phyloP scores from a whole-genome alignment of 1,140 invertebrate species.

The Mesaphorura yosii region DNA sequence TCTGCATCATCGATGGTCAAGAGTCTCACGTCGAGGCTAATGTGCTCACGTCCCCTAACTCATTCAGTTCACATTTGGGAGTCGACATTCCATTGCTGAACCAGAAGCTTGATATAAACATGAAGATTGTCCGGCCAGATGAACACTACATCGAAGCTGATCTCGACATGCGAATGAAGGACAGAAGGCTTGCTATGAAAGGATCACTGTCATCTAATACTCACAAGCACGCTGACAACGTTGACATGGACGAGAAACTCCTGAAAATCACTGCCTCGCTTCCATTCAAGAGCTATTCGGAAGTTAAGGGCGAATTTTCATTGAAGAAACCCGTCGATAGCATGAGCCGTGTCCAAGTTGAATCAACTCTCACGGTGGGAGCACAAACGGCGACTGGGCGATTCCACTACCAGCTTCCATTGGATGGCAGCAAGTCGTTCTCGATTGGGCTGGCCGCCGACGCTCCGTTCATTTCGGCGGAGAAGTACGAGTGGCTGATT shows the following conservation, averaged over 20 bases:
- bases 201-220: not conserved
- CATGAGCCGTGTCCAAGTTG: slow-evolving; percentile 1
- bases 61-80: slow-evolving; percentile 1
- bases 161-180: slow-evolving; percentile 14
- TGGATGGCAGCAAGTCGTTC: not conserved
- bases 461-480: not conserved
- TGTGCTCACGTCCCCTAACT: not conserved
- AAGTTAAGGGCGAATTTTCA: slow-evolving; percentile 3
- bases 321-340: slow-evolving; percentile 2
- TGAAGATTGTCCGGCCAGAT: not conserved
- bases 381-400: slow-evolving; percentile 1
- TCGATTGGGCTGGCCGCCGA: not conserved
- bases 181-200: slow-evolving; percentile 2
- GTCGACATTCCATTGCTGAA: slow-evolving; percentile 18
- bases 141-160: slow-evolving; percentile 5
- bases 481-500: slow-evolving; percentile 4
- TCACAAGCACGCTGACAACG: not conserved
- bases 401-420: slow-evolving; percentile 15
- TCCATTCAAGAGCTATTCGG: slow-evolving; percentile 2
- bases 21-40: slow-evolving; percentile 6
- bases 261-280: slow-evolving; percentile 6
- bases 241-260: slow-evolving; percentile 5
- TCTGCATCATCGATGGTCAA: slow-evolving; percentile 6
- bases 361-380: not conserved
- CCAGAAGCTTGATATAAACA: slow-evolving; percentile 16